A percentile compares a stretch with the other conserved stretches of the same genome.
phyloP scores from a whole-genome alignment of 2,797 vertebrate species.

The Sebastes kiyomatsui region DNA sequence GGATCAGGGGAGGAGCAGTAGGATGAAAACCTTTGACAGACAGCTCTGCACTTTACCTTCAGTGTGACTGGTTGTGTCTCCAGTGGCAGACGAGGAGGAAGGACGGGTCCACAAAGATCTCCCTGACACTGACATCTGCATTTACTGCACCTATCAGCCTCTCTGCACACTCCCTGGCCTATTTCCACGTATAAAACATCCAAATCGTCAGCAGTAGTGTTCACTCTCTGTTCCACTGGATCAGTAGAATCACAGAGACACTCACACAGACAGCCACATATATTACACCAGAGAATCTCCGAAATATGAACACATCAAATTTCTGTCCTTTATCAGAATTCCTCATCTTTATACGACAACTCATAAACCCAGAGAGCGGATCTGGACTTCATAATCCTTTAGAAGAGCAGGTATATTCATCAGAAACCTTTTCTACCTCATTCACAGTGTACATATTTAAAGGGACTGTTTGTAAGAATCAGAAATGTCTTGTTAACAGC shows the following conservation, averaged over 20 bases:
- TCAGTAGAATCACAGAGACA: conserved; percentile 48
- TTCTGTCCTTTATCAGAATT: conserved; percentile 23
- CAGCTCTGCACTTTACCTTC: conserved; percentile 1
- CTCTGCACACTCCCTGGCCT: neutral
- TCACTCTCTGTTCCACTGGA: conserved; percentile 20
- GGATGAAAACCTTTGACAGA: conserved; percentile 1
- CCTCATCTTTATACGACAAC: conserved; percentile 4
- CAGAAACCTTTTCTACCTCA: conserved; percentile 7
- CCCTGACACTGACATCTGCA: neutral
- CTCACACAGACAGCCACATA: neutral
- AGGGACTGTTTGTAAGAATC: no score
- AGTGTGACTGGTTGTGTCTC: conserved; percentile 1
- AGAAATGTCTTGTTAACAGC: no score
- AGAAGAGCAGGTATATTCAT: conserved; percentile 9
- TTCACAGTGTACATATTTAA: neutral
- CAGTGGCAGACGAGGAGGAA: neutral
- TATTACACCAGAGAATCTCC: neutral
- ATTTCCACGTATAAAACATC: conserved; percentile 29
- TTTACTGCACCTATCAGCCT: conserved; percentile 7
- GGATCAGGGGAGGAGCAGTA: conserved; percentile 11
- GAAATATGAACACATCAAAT: conserved; percentile 33
- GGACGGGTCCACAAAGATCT: conserved; percentile 8
- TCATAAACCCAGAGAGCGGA: conserved; percentile 13
- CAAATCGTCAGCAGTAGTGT: neutral
- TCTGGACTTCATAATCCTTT: conserved; percentile 18